Percentiles rank a stretch among this genome's conserved stretches.
Evolutionary conservation across 35 echinoderm and acorn worm species (phyloP).

Genomic region (Amphiura filiformis): DNA sequence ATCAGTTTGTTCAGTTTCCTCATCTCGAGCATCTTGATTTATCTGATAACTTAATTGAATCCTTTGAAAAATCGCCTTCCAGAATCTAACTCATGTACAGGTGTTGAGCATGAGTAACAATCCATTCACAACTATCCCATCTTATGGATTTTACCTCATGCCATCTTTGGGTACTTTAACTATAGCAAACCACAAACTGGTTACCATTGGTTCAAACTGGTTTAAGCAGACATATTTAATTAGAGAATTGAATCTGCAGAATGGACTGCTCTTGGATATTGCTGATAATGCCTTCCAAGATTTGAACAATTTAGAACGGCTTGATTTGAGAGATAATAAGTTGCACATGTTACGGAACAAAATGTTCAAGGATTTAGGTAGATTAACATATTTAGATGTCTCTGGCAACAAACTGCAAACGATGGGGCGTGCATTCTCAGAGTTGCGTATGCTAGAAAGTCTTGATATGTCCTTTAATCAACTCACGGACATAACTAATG

Average conservation of each 20-base stretch:
- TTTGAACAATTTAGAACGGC: neutral
- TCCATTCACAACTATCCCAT: neutral
- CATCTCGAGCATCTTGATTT: neutral
- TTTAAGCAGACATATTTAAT: neutral
- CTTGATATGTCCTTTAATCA: conserved; percentile 5
- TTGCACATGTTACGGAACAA: neutral
- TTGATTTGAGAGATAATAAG: neutral
- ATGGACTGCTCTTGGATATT: neutral
- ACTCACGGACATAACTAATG: neutral
- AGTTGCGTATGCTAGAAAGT: neutral
- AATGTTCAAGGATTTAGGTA: neutral
- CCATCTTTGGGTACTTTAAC: neutral
- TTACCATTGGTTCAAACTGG: neutral
- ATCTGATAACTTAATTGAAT: neutral
- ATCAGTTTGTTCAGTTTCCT: neutral
- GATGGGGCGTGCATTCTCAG: neutral
- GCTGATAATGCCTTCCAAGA: neutral
- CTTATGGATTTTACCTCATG: neutral
- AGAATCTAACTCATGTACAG: neutral
- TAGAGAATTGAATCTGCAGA: neutral
- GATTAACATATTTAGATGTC: neutral
- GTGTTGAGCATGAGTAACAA: neutral
- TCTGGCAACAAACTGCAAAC: neutral
- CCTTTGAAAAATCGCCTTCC: neutral
- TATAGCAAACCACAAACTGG: neutral